Conservation (phyloP, 2,888 invertebrate species). For the Euproctis similis region DNA sequence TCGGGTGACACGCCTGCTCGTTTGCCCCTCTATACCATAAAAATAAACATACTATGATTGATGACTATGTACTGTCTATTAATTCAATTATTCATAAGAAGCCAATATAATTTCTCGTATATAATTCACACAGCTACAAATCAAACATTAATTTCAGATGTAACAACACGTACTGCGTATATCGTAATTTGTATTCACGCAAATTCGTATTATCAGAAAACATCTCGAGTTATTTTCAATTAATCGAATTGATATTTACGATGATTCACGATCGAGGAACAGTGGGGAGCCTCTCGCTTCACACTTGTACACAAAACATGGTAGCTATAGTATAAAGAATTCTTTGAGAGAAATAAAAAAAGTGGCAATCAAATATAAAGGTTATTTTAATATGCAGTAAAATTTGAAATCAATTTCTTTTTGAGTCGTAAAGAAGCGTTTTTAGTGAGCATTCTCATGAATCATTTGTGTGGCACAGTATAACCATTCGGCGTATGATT, state of each 20-base stretch:
- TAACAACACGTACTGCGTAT: conserved; percentile 24
- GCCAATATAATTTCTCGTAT: no score
- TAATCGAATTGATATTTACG: conserved; percentile 52
- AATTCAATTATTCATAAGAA: no score
- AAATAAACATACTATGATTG: no score
- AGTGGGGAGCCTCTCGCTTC: conserved; percentile 42
- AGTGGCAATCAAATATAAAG: conserved; percentile 60
- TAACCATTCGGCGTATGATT: conserved; percentile 51
- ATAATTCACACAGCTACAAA: no score
- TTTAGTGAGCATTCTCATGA: conserved; percentile 53
- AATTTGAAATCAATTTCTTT: conserved; percentile 69
- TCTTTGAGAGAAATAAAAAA: conserved; percentile 48
- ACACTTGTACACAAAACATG: conserved; percentile 24
- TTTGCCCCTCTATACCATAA: no score
- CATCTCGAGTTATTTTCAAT: conserved; percentile 47
- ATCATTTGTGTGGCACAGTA: conserved; percentile 39
- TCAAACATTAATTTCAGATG: background rate
- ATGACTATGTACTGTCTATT: no score
- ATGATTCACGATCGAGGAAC: conserved; percentile 52
- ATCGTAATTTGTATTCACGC: conserved; percentile 31
- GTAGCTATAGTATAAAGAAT: conserved; percentile 31
- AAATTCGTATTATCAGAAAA: conserved; percentile 29
- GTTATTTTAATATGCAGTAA: conserved; percentile 72
- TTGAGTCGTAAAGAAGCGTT: conserved; percentile 52
- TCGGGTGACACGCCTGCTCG: no score